A percentile compares a stretch with the other conserved stretches of the same genome.
Conservation (phyloP, 1,140 invertebrate species). For the Dendroctonus valens region DNA sequence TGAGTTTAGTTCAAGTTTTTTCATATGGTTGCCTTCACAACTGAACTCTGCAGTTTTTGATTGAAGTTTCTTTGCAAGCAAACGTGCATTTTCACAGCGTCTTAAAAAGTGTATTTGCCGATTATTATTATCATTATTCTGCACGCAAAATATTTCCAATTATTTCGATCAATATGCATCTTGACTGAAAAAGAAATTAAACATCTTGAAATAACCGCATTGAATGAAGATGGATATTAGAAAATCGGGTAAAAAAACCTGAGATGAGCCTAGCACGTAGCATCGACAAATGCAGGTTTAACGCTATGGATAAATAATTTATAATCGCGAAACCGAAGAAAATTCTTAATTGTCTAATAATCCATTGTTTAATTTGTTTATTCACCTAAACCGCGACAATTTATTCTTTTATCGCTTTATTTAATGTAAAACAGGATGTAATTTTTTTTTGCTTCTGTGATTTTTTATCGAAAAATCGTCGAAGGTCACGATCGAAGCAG, state of each 20-base stretch:
- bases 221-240: no score
- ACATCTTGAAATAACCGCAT: no score
- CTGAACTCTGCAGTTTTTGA: no score
- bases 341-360: conserved; percentile 20
- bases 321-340: conserved; percentile 20
- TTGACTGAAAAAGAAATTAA: no score
- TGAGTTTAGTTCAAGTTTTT: no score
- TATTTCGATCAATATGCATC: neutral
- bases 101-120: neutral
- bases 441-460: conserved; percentile 11
- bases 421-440: conserved; percentile 31
- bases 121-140: neutral
- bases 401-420: conserved; percentile 27
- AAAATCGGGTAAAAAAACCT: no score
- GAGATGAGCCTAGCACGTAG: neutral
- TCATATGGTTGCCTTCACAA: no score
- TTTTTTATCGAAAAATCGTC: conserved; percentile 15
- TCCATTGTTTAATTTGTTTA: conserved; percentile 26
- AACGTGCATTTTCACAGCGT: no score
- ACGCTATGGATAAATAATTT: conserved; percentile 14
- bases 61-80: no score
- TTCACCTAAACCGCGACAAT: conserved; percentile 21
- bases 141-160: neutral
- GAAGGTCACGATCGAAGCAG: conserved; percentile 1
- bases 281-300: conserved; percentile 2